Evolutionary conservation across 2,888 invertebrate genomes (phyloP).

Genomic region (Protonemura montana): DNA sequence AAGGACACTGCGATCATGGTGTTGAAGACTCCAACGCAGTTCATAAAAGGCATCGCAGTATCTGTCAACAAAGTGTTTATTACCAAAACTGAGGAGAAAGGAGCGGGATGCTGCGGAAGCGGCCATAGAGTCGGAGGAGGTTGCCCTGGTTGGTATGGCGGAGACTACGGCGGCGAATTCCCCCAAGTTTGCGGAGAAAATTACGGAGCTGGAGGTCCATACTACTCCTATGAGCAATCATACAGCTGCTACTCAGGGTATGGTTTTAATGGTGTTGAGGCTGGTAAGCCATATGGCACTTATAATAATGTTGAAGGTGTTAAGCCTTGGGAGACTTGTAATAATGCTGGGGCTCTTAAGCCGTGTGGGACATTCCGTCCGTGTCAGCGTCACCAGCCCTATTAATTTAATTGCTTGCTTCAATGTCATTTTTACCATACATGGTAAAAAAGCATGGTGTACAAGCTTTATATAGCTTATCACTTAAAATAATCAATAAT

Average conservation of each 20-base stretch:
- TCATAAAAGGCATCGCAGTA: conserved; percentile 67
- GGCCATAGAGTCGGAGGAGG: conserved; percentile 49
- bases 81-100: conserved; percentile 61
- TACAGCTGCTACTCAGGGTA: conserved; percentile 48
- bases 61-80: conserved; percentile 60
- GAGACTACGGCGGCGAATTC: conserved; percentile 24
- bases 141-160: conserved; percentile 50
- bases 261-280: conserved; percentile 55
- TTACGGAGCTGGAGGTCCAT: conserved; percentile 50
- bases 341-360: conserved; percentile 54
- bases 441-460: too few relatives aligned
- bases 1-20: conserved; percentile 67
- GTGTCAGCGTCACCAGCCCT: conserved; percentile 60
- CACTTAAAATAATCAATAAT: too few relatives aligned
- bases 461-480: too few relatives aligned
- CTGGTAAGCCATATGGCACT: conserved; percentile 51
- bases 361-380: conserved; percentile 58
- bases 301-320: too few relatives aligned
- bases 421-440: too few relatives aligned
- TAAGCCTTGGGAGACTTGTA: too few relatives aligned
- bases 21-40: conserved; percentile 65
- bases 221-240: conserved; percentile 51
- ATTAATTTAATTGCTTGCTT: too few relatives aligned
- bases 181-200: conserved; percentile 50
- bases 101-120: conserved; percentile 49